Evolutionary conservation across 1,140 invertebrate genomes (phyloP).

Genomic region (Microvelia longipes): DNA sequence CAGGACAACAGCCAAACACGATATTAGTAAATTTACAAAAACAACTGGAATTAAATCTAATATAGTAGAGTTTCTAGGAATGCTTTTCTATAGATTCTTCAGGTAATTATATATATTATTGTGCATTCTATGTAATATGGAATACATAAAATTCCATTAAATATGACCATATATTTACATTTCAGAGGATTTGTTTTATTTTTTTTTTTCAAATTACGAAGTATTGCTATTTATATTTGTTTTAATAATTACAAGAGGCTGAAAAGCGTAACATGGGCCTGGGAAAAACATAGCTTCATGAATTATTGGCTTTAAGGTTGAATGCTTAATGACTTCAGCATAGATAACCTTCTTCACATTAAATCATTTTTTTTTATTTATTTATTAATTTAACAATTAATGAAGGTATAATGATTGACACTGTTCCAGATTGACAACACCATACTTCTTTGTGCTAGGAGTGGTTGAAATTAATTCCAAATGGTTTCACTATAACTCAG

Average conservation of each 20-base stretch:
- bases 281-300: too few relatives aligned
- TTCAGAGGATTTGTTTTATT: too few relatives aligned
- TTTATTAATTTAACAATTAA: not conserved
- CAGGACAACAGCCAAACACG: slow-evolving; percentile 59
- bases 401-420: not conserved
- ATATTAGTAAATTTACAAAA: slow-evolving; percentile 49
- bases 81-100: slow-evolving; percentile 59
- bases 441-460: slow-evolving; percentile 68
- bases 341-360: too few relatives aligned
- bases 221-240: too few relatives aligned
- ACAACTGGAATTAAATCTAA: slow-evolving; percentile 50
- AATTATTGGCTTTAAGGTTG: too few relatives aligned
- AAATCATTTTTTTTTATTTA: not conserved
- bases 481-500: slow-evolving; percentile 60
- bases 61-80: slow-evolving; percentile 56
- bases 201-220: too few relatives aligned
- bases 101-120: slow-evolving; percentile 36
- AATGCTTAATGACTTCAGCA: too few relatives aligned
- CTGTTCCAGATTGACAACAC: slow-evolving; percentile 50
- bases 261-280: too few relatives aligned
- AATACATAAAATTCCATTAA: too few relatives aligned
- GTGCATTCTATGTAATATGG: too few relatives aligned
- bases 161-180: too few relatives aligned
- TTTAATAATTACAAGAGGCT: too few relatives aligned
- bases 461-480: slow-evolving; percentile 63